These are phyloP conservation scores for Eurytoma californica DNA, from an alignment of 2,888 invertebrate genomes.

Conservation along the genomic window DNA sequence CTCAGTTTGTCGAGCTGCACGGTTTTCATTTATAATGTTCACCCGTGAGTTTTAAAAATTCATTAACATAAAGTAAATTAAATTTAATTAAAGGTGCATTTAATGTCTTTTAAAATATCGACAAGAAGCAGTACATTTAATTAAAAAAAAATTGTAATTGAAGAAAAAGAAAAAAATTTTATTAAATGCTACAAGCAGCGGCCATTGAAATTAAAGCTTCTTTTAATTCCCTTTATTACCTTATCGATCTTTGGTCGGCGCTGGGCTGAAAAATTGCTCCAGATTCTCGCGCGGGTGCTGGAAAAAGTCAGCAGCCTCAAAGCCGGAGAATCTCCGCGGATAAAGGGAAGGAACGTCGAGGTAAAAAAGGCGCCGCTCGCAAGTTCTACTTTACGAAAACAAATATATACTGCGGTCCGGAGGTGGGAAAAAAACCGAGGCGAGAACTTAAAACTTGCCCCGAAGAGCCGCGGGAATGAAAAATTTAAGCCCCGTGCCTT, in stretches of 20 bases:
- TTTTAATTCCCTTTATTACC: conserved; percentile 27
- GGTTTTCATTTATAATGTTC: too few relatives aligned
- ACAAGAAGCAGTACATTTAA: neutral
- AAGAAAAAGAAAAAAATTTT: neutral
- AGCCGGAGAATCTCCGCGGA: neutral
- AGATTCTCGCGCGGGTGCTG: conserved; percentile 20
- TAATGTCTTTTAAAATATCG: too few relatives aligned
- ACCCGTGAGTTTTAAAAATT: neutral
- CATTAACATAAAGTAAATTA: too few relatives aligned
- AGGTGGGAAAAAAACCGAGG: neutral
- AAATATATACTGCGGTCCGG: conserved; percentile 14
- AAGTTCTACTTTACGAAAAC: conserved; percentile 26
- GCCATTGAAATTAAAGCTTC: too few relatives aligned
- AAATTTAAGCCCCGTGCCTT: conserved; percentile 19
- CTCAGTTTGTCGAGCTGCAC: neutral
- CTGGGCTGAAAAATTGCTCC: conserved; percentile 32
- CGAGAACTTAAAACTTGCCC: conserved; percentile 27
- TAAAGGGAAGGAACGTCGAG: neutral
- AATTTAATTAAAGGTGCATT: too few relatives aligned
- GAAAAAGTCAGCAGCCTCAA: conserved; percentile 11
- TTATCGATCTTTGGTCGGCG: neutral
- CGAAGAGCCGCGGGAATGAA: conserved; percentile 33
- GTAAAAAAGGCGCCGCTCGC: conserved; percentile 8
- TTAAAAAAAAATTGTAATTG: neutral
- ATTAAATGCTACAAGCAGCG: neutral